Evolutionary conservation across 2,888 invertebrate species (phyloP).

Genomic region (Atethmia centrago): DNA sequence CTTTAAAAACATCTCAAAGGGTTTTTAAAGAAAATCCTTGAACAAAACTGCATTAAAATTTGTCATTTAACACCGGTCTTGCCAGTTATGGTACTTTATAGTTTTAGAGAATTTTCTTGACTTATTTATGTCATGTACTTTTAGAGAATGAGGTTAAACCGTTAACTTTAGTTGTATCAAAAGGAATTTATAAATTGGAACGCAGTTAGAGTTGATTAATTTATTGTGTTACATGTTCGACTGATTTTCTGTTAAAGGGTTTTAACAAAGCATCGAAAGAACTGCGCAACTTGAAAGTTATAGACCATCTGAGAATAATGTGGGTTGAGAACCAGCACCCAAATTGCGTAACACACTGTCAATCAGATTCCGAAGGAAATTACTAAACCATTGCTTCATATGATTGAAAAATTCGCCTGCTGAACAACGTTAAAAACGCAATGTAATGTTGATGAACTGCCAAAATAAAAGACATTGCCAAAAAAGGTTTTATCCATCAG

Average conservation of each 20-base stretch:
- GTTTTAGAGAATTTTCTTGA: conserved; percentile 25
- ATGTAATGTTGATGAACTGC: no score
- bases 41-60: conserved; percentile 21
- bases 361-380: no score
- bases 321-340: neutral
- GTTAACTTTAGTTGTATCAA: conserved; percentile 36
- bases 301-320: neutral
- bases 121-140: conserved; percentile 31
- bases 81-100: conserved; percentile 1
- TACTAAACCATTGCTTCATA: no score
- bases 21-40: conserved; percentile 27
- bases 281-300: neutral
- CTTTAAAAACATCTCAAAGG: conserved; percentile 24
- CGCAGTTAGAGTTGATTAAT: conserved; percentile 40
- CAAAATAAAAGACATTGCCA: no score
- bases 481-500: neutral
- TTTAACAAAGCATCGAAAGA: conserved; percentile 26
- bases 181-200: conserved; percentile 52
- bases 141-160: conserved; percentile 43
- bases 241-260: conserved; percentile 13
- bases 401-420: no score
- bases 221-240: conserved; percentile 24
- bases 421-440: no score
- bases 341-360: no score
- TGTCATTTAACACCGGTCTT: conserved; percentile 26